These are phyloP conservation scores for Corythoichthys intestinalis DNA, from an alignment of 2,113 vertebrate genomes.

Conservation along the genomic window DNA sequence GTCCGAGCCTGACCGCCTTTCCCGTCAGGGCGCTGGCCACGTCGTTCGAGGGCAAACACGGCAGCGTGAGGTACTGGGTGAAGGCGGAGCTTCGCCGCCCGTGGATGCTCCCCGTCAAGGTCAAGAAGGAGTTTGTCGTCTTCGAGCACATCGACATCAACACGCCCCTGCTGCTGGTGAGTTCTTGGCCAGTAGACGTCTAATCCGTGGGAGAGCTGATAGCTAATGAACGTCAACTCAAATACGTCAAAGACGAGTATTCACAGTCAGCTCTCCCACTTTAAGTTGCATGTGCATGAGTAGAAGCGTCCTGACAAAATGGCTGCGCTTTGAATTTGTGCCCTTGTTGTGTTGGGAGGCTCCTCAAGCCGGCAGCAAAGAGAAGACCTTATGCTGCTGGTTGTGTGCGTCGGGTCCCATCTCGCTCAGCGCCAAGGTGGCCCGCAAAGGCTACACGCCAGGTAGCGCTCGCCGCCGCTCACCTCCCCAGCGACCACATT, in stretches of 20 bases:
- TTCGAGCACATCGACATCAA: slow-evolving; percentile 99
- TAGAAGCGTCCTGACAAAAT: too few relatives aligned
- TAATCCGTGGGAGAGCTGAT: too few relatives aligned
- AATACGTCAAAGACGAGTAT: too few relatives aligned
- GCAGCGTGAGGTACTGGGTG: slow-evolving; percentile 98
- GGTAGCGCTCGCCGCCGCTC: slow-evolving; percentile 60
- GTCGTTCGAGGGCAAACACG: slow-evolving; percentile 98
- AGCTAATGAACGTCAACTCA: too few relatives aligned
- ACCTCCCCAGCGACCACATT: background rate
- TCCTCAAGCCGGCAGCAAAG: slow-evolving; percentile 95
- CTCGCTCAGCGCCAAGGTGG: slow-evolving; percentile 99
- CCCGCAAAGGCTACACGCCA: slow-evolving; percentile 97
- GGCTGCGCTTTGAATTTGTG: too few relatives aligned
- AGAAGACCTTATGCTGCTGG: slow-evolving; percentile 99
- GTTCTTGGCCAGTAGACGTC: slow-evolving; percentile 20
- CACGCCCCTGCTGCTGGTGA: slow-evolving; percentile 98
- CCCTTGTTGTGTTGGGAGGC: slow-evolving; percentile 69
- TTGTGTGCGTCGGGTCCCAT: slow-evolving; percentile 98
- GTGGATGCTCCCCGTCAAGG: slow-evolving; percentile 93
- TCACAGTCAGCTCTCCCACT: too few relatives aligned
- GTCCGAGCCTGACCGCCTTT: too few relatives aligned
- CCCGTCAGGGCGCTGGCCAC: slow-evolving; percentile 92
- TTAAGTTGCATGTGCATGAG: too few relatives aligned
- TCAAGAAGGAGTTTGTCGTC: slow-evolving; percentile 99
- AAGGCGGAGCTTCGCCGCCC: slow-evolving; percentile 95